Percentiles rank a stretch among this genome's conserved stretches.
phyloP scores from a whole-genome alignment of 2,888 invertebrate genomes.

The Mechanitis messenoides region DNA sequence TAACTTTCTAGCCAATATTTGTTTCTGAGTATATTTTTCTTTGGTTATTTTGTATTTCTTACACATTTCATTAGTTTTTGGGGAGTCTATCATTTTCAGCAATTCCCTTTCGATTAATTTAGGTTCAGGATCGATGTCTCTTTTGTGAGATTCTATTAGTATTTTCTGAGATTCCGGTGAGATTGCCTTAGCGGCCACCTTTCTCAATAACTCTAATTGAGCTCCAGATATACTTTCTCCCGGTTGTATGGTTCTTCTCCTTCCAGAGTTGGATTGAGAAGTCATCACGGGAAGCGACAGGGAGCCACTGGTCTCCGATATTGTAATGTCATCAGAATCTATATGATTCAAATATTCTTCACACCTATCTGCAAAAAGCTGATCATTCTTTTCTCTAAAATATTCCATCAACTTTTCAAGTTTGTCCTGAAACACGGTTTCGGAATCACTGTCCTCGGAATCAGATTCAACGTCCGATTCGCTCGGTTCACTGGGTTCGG shows the following conservation, averaged over 20 bases:
- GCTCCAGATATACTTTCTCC: constrained; percentile 78
- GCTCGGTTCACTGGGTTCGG: constrained; percentile 78
- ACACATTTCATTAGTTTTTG: constrained; percentile 68
- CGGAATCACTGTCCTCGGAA: constrained; percentile 77
- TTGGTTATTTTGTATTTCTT: constrained; percentile 74
- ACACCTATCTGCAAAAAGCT: constrained; percentile 77
- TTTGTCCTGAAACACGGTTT: constrained; percentile 82
- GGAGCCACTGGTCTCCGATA: constrained; percentile 71
- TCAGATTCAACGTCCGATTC: constrained; percentile 79
- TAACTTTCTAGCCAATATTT: constrained; percentile 65
- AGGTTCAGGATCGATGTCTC: constrained; percentile 74
- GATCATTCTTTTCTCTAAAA: constrained; percentile 83
- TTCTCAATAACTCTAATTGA: constrained; percentile 76
- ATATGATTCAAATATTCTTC: constrained; percentile 76
- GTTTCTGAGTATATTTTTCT: constrained; percentile 71
- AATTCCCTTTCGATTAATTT: constrained; percentile 71
- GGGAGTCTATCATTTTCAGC: constrained; percentile 72
- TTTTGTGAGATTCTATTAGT: constrained; percentile 74
- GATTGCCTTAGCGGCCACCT: constrained; percentile 77
- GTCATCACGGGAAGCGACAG: constrained; percentile 69
- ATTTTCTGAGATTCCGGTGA: constrained; percentile 74
- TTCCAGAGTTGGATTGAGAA: constrained; percentile 66
- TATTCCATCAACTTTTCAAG: constrained; percentile 83
- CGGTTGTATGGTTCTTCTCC: constrained; percentile 78
- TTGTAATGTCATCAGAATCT: constrained; percentile 72